Conservation (phyloP, 2,797 vertebrate species). For the Enteromius thamalakanensis region DNA sequence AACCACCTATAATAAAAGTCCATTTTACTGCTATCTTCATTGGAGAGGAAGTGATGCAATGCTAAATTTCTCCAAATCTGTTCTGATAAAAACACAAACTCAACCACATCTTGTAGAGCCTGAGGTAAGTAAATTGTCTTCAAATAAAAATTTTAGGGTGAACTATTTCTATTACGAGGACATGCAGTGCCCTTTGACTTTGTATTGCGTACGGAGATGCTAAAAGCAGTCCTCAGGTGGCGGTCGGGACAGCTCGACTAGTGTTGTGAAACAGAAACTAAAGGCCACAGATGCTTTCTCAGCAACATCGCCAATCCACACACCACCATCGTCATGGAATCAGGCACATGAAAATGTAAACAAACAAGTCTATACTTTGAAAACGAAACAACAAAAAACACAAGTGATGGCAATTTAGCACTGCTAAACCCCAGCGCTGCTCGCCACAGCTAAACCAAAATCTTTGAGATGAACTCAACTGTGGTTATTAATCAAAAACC, state of each 20-base stretch:
- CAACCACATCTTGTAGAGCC: background rate
- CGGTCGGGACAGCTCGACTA: slow-evolving; percentile 2
- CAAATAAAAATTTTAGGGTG: background rate
- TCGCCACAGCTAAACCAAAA: slow-evolving; percentile 63
- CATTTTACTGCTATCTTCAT: background rate
- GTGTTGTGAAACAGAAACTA: slow-evolving; percentile 40
- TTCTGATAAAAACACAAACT: background rate
- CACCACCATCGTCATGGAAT: slow-evolving; percentile 70
- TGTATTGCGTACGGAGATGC: background rate
- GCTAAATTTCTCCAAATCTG: background rate
- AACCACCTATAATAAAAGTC: background rate
- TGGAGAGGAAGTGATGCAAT: background rate
- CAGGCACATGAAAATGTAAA: slow-evolving; percentile 85
- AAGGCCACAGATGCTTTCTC: slow-evolving; percentile 74
- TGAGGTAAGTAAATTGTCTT: background rate
- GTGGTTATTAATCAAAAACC: slow-evolving; percentile 28
- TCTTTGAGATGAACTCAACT: slow-evolving; percentile 37
- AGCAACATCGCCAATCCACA: slow-evolving; percentile 60
- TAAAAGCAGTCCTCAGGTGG: background rate
- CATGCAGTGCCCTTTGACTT: background rate
- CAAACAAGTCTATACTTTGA: slow-evolving; percentile 59
- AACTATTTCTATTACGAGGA: background rate
- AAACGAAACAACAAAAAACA: slow-evolving; percentile 57
- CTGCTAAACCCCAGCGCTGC: slow-evolving; percentile 57
- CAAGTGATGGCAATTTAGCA: slow-evolving; percentile 21